These are phyloP conservation scores for Calameuta idolon DNA, from an alignment of 2,888 invertebrate species.

Conservation along the genomic window DNA sequence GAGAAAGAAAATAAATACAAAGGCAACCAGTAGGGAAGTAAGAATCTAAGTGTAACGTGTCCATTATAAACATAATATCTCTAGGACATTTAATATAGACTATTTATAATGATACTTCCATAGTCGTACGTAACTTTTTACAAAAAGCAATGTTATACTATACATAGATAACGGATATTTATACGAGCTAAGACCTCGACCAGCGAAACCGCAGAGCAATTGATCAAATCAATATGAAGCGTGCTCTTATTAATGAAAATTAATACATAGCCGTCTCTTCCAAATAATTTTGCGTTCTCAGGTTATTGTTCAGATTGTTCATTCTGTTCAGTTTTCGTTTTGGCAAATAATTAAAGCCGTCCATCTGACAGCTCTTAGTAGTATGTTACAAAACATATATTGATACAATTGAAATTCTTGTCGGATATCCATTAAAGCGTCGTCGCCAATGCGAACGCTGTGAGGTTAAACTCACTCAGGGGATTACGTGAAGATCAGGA, in stretches of 20 bases:
- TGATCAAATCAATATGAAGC: neutral
- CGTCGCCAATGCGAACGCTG: neutral
- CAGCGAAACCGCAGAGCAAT: neutral
- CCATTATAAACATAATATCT: neutral
- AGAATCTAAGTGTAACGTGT: neutral
- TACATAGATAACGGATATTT: neutral
- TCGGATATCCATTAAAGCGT: neutral
- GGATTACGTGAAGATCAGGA: neutral
- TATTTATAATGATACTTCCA: slow-evolving; percentile 2
- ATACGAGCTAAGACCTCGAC: neutral
- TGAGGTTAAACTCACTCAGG: neutral
- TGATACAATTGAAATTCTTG: neutral
- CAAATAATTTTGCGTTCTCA: neutral
- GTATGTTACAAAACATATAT: neutral
- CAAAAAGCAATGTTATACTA: slow-evolving; percentile 16
- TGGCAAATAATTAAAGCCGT: neutral
- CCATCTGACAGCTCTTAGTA: neutral
- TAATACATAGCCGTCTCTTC: neutral
- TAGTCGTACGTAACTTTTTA: slow-evolving; percentile 24
- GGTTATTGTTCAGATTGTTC: neutral
- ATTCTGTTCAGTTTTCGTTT: neutral
- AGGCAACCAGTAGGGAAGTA: neutral
- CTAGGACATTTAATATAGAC: neutral
- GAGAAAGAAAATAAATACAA: neutral
- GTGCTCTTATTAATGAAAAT: neutral